phyloP scores from a whole-genome alignment of 2,797 vertebrate species.

The Crocidura indochinensis region DNA sequence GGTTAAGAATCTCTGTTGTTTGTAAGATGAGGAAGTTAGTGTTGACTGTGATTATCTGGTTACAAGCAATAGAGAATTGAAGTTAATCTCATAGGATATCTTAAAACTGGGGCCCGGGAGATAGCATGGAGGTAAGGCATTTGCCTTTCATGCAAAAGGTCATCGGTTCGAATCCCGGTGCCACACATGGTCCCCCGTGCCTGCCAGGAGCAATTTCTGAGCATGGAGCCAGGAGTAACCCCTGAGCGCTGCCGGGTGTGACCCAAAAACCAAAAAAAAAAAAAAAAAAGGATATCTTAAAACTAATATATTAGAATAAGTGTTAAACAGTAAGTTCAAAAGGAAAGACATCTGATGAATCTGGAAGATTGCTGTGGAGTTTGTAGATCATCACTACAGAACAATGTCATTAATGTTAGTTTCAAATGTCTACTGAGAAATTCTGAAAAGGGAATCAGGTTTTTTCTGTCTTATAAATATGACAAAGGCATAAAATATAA shows the following conservation, averaged over 20 bases:
- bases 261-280: no score
- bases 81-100: background rate
- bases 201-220: no score
- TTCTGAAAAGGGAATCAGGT: background rate
- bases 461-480: background rate
- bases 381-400: background rate
- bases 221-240: no score
- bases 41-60: background rate
- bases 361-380: background rate
- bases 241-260: no score
- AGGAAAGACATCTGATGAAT: background rate
- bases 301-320: background rate
- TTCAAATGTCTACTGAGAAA: background rate
- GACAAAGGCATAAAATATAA: background rate
- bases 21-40: background rate
- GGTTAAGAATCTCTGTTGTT: background rate
- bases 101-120: no score
- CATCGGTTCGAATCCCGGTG: no score
- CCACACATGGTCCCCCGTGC: no score
- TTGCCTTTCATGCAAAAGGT: no score
- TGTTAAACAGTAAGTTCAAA: background rate
- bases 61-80: conserved; percentile 10
- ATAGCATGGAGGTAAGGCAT: no score
- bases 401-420: background rate
- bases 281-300: background rate